Base-by-base conservation (phyloP, 1,140 invertebrate species). In the Spodoptera litura region DNA sequence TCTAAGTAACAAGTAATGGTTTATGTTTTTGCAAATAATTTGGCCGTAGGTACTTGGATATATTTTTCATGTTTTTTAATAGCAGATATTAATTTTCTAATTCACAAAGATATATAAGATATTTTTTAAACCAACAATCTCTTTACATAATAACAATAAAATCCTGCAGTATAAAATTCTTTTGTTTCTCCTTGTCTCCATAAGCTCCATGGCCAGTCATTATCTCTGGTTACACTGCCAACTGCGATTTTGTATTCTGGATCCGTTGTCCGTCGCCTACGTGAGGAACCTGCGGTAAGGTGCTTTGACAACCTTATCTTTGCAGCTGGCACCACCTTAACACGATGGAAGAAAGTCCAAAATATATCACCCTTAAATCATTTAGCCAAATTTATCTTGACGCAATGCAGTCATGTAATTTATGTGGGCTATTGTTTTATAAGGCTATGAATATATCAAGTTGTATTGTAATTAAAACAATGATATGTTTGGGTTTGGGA, bases 181-280 rank as follows among this genome's bases (percentile, higher is more conserved):
- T 44, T 44, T 44, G 38, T 44, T 9, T 44, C 38, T 13, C 20
- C 35, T 20, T 64, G 11, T 49, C 56, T 64, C 49, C 44, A 52
- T 51, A 62, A 31, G 38, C 38, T 44, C 59, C 49, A 72, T 6
- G 25, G 55, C n/a, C 35, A 27, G 59, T 75, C 49, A 74, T 74
- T 74, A 75, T 64, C 49, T 35, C 49, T 62, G 58, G 59, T 52
- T 62, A 15, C 20, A 62, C 11, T 70, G 74, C 73, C 81, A 77
- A 79, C 66, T 66, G 49, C 49, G 77, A 78, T 78, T 82, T 77
- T 58, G 74, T 81, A 81, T 81, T 81, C 80, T 38, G 58, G 4
- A 49, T 61, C 49, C 71, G 56, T 58, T 61, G 62, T 70, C 61
- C 35, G 44, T 78, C 59, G 80, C 27, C 55, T 78, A 81, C 80